A percentile compares a stretch with the other conserved stretches of the same genome.
phyloP scores from a whole-genome alignment of 1,140 invertebrate species.

The Anoplophora glabripennis region DNA sequence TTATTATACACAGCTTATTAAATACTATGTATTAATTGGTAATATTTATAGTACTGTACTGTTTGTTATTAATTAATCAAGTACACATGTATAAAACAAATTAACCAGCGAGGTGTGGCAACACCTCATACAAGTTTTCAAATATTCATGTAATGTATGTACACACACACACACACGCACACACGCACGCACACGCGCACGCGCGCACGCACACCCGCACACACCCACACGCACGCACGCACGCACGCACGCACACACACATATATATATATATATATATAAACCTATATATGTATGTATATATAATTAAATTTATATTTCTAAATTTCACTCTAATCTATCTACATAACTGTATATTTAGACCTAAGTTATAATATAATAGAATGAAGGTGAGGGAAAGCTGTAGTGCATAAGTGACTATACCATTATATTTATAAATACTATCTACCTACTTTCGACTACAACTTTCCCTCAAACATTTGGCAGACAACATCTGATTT shows the following conservation, averaged over 20 bases:
- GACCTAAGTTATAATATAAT: slow-evolving; percentile 43
- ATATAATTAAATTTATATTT: slow-evolving; percentile 10
- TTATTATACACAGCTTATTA: slow-evolving; percentile 44
- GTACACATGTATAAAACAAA: slow-evolving; percentile 40
- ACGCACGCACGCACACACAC: no score
- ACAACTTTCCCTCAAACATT: slow-evolving; percentile 40
- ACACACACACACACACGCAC: no score
- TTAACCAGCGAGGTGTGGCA: slow-evolving; percentile 24
- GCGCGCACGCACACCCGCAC: no score
- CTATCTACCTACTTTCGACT: slow-evolving; percentile 11
- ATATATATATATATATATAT: slow-evolving; percentile 8
- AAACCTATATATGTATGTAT: slow-evolving; percentile 22
- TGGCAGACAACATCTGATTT: slow-evolving; percentile 44
- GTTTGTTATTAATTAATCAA: slow-evolving; percentile 31
- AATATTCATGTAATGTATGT: no score
- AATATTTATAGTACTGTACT: slow-evolving; percentile 31
- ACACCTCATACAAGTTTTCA: not conserved
- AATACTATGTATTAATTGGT: slow-evolving; percentile 30
- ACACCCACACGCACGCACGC: no score
- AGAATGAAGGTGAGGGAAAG: slow-evolving; percentile 36
- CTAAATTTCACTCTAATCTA: slow-evolving; percentile 30
- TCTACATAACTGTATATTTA: slow-evolving; percentile 44
- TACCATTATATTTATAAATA: slow-evolving; percentile 8
- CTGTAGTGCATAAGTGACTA: slow-evolving; percentile 27
- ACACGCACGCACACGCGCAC: no score